A percentile compares a stretch with the other conserved stretches of the same genome.
Conservation (phyloP, 1,140 invertebrate genomes). For the Drosophila ercepeae region DNA sequence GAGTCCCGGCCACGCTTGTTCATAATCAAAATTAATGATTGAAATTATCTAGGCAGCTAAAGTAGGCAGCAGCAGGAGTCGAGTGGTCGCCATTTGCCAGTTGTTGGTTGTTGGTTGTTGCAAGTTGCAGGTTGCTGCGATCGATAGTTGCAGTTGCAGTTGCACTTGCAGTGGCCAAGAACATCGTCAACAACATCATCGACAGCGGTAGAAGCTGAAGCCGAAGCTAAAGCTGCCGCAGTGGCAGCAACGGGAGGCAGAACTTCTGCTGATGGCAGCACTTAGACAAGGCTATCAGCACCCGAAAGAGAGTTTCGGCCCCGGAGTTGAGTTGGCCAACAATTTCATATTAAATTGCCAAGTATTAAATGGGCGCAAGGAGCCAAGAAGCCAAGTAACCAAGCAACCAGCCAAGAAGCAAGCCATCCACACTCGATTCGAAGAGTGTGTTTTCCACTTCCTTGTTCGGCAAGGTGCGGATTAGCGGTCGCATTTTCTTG, state of each 20-base stretch:
- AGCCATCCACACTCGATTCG: slow-evolving; percentile 39
- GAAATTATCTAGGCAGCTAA: slow-evolving; percentile 78
- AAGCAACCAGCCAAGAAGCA: slow-evolving; percentile 4
- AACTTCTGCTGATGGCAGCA: slow-evolving; percentile 71
- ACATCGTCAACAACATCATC: slow-evolving; percentile 71
- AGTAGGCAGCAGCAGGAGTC: slow-evolving; percentile 67
- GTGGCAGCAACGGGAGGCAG: slow-evolving; percentile 23
- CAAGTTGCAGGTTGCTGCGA: slow-evolving; percentile 8
- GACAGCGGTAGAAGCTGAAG: no score
- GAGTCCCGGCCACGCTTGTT: slow-evolving; percentile 66
- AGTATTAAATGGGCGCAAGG: slow-evolving; percentile 74
- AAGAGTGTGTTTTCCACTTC: slow-evolving; percentile 67
- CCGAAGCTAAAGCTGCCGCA: no score
- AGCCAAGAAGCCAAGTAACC: slow-evolving; percentile 30
- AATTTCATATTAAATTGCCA: slow-evolving; percentile 82
- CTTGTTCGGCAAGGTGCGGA: slow-evolving; percentile 78
- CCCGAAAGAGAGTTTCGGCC: slow-evolving; percentile 47
- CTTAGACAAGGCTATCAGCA: slow-evolving; percentile 82
- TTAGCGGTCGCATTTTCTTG: slow-evolving; percentile 48
- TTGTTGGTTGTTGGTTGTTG: slow-evolving; percentile 17
- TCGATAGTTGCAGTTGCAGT: slow-evolving; percentile 22
- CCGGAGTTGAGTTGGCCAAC: slow-evolving; percentile 68
- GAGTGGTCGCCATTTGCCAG: slow-evolving; percentile 15
- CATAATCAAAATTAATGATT: slow-evolving; percentile 83
- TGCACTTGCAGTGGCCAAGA: slow-evolving; percentile 49